Conservation (phyloP, 1,140 invertebrate species). For the Lepidurus apus region DNA sequence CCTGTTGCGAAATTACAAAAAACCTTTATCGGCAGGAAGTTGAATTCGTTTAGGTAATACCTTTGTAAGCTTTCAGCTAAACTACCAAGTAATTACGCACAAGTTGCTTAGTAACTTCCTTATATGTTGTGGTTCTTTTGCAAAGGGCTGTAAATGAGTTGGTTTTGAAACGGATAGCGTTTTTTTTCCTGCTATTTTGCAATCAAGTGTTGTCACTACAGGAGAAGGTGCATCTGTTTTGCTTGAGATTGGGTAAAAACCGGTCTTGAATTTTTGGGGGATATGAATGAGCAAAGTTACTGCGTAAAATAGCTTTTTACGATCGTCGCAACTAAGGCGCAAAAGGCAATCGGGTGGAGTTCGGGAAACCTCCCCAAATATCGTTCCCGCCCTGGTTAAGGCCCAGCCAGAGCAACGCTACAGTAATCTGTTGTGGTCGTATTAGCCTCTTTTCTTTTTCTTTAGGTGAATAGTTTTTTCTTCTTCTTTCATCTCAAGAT, state of each 20-base stretch:
- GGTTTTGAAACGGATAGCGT: too few relatives aligned
- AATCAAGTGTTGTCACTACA: background rate
- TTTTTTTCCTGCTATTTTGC: too few relatives aligned
- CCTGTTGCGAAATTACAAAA: too few relatives aligned
- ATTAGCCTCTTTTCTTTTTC: background rate
- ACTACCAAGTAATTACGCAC: too few relatives aligned
- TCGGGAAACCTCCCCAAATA: background rate
- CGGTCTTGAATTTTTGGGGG: background rate
- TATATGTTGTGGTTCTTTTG: too few relatives aligned
- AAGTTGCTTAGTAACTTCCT: too few relatives aligned
- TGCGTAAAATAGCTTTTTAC: background rate
- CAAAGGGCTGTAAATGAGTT: too few relatives aligned
- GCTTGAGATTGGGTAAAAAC: background rate
- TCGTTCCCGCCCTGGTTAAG: slow-evolving; percentile 16
- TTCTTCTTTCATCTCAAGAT: background rate
- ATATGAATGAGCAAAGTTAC: background rate
- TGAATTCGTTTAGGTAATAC: too few relatives aligned
- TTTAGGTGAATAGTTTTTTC: background rate
- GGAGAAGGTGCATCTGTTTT: background rate
- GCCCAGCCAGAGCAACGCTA: background rate
- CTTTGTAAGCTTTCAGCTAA: too few relatives aligned
- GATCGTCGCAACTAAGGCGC: background rate
- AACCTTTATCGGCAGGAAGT: too few relatives aligned
- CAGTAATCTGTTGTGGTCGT: background rate
- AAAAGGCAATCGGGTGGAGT: slow-evolving; percentile 17